Percentiles rank a stretch among this genome's conserved stretches.
These are phyloP conservation scores for Gastrophysa polygoni DNA, from an alignment of 2,888 invertebrate genomes.

Conservation along the genomic window DNA sequence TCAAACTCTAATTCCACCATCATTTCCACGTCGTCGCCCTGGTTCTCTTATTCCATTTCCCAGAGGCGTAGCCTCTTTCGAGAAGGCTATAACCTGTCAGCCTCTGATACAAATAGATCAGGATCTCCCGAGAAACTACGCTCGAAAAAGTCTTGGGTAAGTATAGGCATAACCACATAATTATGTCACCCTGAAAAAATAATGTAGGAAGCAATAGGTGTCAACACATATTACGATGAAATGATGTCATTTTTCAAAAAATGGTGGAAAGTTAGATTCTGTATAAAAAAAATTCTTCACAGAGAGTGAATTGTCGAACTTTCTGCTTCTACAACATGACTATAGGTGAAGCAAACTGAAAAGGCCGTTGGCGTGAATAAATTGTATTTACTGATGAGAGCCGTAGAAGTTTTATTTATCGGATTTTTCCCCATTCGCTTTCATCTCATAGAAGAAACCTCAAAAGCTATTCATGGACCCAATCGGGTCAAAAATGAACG, in stretches of 20 bases:
- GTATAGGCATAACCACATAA: no score
- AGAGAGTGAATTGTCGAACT: no score
- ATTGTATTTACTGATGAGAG: conserved; percentile 28
- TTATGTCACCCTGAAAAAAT: no score
- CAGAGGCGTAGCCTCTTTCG: neutral
- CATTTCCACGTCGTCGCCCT: conserved; percentile 3
- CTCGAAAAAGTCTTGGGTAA: no score
- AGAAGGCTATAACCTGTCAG: neutral
- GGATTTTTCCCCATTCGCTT: conserved; percentile 27
- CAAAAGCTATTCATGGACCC: neutral
- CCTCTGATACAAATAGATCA: conserved; percentile 2
- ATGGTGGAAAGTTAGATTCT: no score
- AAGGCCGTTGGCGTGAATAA: conserved; percentile 25
- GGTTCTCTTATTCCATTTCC: neutral
- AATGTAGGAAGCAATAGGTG: no score
- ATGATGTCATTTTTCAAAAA: no score
- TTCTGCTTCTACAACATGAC: neutral
- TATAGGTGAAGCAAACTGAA: conserved; percentile 8
- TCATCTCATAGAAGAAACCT: conserved; percentile 13
- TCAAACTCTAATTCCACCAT: conserved; percentile 13
- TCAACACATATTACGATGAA: no score
- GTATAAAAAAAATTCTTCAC: no score
- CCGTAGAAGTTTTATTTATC: conserved; percentile 27
- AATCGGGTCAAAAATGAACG: neutral
- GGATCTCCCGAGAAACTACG: no score